Base-by-base conservation (phyloP, 2,888 invertebrate species). In the Archips xylosteana region DNA sequence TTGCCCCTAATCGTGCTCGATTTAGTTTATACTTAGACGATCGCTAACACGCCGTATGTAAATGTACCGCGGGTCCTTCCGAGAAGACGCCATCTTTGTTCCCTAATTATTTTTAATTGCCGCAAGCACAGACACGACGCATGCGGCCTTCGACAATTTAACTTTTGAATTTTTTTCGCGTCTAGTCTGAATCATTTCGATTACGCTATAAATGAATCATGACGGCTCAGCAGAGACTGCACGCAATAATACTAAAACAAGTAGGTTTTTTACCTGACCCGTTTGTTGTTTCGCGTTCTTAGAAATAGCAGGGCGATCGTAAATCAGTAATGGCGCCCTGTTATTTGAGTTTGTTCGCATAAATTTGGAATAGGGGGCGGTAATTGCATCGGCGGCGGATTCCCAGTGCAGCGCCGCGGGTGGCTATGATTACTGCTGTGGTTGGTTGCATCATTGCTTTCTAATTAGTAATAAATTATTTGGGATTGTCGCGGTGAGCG, bases 31-130 rank as follows among this genome's bases (percentile, higher is more conserved):
- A 85, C 86, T 86, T 84, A 81, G 81, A 78, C 75, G 70, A 76
- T 75, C 79, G 74, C 57, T 32, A 57, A 57, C 75, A 78, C 87
- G 88, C 89, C 93, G 90, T 92, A 93, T 94, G 94, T 94, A 93
- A 93, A 94, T 93, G 87, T 87, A 87, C 82, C 83, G 85, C 80
- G 74, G 82, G 88, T 90, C 94, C 94, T 94, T 94, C 94, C 88
- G 85, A 92, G 94, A 94, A 94, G 85, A 83, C 87, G 87, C 87
- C 90, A 88, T 89, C 89, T 90, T 89, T 82, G 88, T 82, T 89
- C 92, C 92, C 94, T 93, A 94, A 94, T 94, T 94, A 94, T 94
- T 94, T 94, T 94, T 94, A 94, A 94, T 94, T 94, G 94, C 93
- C 91, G 89, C 91, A 87, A 90, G 88, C 87, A 84, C 85, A 85